Evolutionary conservation across 2,888 invertebrate genomes (phyloP).

Genomic region (Tillus elongatus): DNA sequence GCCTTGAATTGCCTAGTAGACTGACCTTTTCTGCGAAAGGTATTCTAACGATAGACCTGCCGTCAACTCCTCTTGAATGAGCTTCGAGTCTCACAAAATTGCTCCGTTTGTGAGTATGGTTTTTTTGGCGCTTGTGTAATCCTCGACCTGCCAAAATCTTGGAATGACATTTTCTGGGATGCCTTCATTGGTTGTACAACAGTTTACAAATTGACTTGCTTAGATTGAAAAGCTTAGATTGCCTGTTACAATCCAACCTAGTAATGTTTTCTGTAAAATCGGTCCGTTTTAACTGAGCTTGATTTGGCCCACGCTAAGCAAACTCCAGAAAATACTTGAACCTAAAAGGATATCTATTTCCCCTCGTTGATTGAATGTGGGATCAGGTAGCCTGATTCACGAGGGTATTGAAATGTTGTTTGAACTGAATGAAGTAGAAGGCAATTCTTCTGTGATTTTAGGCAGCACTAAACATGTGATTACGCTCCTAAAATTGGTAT

Average conservation of each 20-base stretch:
- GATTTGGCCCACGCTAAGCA: not conserved
- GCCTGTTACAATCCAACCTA: not conserved
- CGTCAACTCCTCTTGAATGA: no score
- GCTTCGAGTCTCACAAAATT: not conserved
- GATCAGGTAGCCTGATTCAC: not conserved
- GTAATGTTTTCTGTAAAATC: not conserved
- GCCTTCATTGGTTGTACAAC: not conserved
- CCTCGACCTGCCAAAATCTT: not conserved
- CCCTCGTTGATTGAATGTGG: not conserved
- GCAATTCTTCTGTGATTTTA: not conserved
- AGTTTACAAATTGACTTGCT: not conserved
- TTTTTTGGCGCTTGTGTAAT: conserved; percentile 1
- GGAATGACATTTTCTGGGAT: no score
- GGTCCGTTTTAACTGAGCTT: not conserved
- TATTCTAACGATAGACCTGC: not conserved
- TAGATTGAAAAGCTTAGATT: not conserved
- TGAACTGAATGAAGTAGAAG: not conserved
- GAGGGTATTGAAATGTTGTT: no score
- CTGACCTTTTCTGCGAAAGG: not conserved
- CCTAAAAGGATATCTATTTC: not conserved
- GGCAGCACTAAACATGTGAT: not conserved
- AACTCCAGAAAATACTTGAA: not conserved
- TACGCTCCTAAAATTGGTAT: not conserved
- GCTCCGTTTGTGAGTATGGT: not conserved
- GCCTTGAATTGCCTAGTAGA: not conserved